Conservation (phyloP, 92 coral and sea anemone species). For the Zoanthus sociatus region DNA sequence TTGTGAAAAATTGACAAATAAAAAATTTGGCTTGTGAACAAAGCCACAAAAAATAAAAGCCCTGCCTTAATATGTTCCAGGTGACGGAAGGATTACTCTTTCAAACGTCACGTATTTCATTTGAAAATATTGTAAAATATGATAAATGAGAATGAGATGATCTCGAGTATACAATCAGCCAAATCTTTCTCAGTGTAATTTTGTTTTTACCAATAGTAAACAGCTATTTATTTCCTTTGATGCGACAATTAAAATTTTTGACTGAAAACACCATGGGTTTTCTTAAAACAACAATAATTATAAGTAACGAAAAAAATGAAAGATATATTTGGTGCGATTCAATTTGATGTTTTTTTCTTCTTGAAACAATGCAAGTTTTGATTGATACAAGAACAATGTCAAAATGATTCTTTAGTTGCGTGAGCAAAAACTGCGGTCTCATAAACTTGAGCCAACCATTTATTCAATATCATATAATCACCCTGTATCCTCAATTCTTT, state of each 20-base stretch:
- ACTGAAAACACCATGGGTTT: neutral
- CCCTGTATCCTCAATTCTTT: slow-evolving; percentile 2
- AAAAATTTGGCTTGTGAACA: slow-evolving; percentile 15
- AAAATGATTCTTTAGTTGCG: neutral
- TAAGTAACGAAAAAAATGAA: slow-evolving; percentile 45
- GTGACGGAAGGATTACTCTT: slow-evolving; percentile 29
- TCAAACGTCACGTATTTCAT: slow-evolving; percentile 34
- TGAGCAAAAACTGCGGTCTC: neutral
- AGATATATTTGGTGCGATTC: too few species aligned
- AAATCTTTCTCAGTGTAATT: neutral
- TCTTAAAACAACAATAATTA: neutral
- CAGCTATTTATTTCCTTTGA: too few species aligned
- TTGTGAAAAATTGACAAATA: slow-evolving; percentile 29
- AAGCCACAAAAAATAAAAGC: slow-evolving; percentile 20
- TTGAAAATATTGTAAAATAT: slow-evolving; percentile 20
- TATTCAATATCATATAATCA: neutral
- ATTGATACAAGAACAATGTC: neutral
- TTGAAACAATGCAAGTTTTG: neutral
- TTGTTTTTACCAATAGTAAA: too few species aligned
- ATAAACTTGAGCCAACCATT: neutral
- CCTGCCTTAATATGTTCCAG: neutral
- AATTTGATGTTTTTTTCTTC: neutral
- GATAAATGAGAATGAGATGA: slow-evolving; percentile 13
- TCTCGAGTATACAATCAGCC: neutral
- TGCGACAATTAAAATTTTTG: neutral